phyloP scores from a whole-genome alignment of 2,797 vertebrate species.

The Macropodus opercularis region DNA sequence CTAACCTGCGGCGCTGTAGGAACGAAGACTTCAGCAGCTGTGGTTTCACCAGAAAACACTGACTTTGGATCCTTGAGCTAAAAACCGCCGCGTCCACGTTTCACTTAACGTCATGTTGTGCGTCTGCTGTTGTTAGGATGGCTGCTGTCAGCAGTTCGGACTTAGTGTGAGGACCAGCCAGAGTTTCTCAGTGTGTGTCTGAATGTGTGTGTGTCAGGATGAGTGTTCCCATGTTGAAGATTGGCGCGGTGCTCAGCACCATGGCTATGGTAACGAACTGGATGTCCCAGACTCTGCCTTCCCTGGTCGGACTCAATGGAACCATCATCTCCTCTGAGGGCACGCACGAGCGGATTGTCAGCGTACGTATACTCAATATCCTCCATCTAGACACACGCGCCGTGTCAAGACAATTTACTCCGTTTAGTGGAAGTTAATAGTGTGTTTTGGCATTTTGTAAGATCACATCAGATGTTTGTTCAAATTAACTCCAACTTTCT shows the following conservation, averaged over 20 bases:
- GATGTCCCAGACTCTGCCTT: slow-evolving; percentile 84
- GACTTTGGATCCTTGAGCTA: slow-evolving; percentile 13
- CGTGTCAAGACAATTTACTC: too few species aligned
- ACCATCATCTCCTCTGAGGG: slow-evolving; percentile 72
- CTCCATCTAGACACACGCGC: background rate
- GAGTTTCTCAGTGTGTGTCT: slow-evolving; percentile 33
- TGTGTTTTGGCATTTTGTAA: too few species aligned
- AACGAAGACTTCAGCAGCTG: slow-evolving; percentile 25
- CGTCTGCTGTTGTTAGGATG: slow-evolving; percentile 36
- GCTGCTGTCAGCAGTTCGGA: slow-evolving; percentile 52
- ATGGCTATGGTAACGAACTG: slow-evolving; percentile 85
- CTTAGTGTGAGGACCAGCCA: slow-evolving; percentile 41
- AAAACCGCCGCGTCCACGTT: slow-evolving; percentile 16
- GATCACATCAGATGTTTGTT: background rate
- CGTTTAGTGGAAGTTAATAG: too few species aligned
- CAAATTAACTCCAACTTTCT: slow-evolving; percentile 9
- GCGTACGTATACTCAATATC: slow-evolving; percentile 72
- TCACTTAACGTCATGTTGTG: slow-evolving; percentile 45
- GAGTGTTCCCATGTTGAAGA: slow-evolving; percentile 81
- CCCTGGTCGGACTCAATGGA: slow-evolving; percentile 80
- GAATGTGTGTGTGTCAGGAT: slow-evolving; percentile 65
- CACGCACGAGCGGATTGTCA: slow-evolving; percentile 79
- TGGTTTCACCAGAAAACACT: background rate
- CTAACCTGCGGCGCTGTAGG: slow-evolving; percentile 47
- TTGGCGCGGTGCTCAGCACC: slow-evolving; percentile 83